A percentile compares a stretch with the other conserved stretches of the same genome.
phyloP scores from a whole-genome alignment of 2,888 invertebrate species.

The Macaria notata region DNA sequence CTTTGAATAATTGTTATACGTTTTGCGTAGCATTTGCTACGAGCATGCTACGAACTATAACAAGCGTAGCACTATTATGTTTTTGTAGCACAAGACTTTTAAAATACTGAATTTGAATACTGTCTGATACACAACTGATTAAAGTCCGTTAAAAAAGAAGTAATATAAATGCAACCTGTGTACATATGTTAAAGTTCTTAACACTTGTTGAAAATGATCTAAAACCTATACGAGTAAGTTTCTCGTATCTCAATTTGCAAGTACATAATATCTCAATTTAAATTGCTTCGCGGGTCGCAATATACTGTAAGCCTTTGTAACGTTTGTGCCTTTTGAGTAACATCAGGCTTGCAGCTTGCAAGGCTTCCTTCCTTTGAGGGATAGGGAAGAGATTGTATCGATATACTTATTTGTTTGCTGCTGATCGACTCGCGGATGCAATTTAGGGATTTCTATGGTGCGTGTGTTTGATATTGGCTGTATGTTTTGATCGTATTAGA shows the following conservation, averaged over 20 bases:
- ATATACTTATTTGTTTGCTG: conserved; percentile 74
- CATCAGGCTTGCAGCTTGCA: conserved; percentile 47
- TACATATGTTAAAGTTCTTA: too few species aligned
- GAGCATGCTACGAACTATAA: too few species aligned
- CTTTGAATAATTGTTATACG: too few species aligned
- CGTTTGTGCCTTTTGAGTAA: conserved; percentile 48
- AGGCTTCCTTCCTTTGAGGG: conserved; percentile 24
- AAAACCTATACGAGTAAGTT: not conserved
- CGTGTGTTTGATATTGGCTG: conserved; percentile 23
- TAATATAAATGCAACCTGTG: too few species aligned
- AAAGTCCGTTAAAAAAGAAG: too few species aligned
- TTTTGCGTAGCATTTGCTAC: too few species aligned
- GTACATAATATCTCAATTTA: conserved; percentile 24
- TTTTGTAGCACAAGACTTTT: too few species aligned
- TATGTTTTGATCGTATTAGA: not conserved
- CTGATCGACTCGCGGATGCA: conserved; percentile 60
- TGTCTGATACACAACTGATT: too few species aligned
- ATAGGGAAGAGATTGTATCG: conserved; percentile 59
- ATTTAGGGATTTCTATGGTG: conserved; percentile 44
- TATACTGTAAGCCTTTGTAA: conserved; percentile 55
- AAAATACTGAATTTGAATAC: too few species aligned
- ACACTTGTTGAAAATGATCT: too few species aligned
- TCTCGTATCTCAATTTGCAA: conserved; percentile 1
- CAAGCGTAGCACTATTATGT: too few species aligned
- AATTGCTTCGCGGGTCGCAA: conserved; percentile 42